Conservation (phyloP, 2,888 invertebrate species). For the Noctua janthina region DNA sequence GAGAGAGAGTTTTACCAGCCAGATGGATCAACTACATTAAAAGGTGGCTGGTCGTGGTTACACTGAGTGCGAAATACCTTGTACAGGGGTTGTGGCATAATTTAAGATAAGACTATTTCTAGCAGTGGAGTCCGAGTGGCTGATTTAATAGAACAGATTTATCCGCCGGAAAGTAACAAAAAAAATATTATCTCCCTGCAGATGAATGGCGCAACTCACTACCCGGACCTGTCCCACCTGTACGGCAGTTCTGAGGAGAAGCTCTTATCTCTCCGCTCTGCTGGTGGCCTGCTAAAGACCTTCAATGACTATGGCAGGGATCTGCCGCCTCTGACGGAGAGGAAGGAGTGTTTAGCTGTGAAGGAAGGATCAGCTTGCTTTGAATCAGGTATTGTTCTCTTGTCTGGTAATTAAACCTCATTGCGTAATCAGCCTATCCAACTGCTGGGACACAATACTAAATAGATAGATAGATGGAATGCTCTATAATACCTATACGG, state of each 20-base stretch:
- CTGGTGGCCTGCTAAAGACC: slow-evolving; percentile 91
- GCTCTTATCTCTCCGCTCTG: slow-evolving; percentile 89
- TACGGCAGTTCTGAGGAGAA: slow-evolving; percentile 93
- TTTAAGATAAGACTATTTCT: neutral
- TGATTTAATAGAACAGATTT: neutral
- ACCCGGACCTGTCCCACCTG: slow-evolving; percentile 93
- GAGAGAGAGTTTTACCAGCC: neutral
- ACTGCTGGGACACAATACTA: neutral
- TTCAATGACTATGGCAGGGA: slow-evolving; percentile 92
- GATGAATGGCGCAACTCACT: slow-evolving; percentile 95
- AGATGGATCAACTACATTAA: neutral
- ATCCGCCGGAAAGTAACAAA: neutral
- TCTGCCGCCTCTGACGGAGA: slow-evolving; percentile 92
- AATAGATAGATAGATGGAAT: too few species aligned
- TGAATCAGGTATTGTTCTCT: slow-evolving; percentile 88
- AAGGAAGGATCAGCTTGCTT: slow-evolving; percentile 92
- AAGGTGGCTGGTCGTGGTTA: neutral
- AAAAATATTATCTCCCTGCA: slow-evolving; percentile 66
- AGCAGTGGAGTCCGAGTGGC: neutral
- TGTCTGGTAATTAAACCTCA: neutral
- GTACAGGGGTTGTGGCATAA: neutral
- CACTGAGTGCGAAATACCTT: neutral
- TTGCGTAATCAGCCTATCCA: neutral
- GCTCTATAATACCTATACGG: too few species aligned
- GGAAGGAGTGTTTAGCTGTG: slow-evolving; percentile 91